phyloP scores from a whole-genome alignment of 2,113 vertebrate genomes.

The Hepsetus odoe region DNA sequence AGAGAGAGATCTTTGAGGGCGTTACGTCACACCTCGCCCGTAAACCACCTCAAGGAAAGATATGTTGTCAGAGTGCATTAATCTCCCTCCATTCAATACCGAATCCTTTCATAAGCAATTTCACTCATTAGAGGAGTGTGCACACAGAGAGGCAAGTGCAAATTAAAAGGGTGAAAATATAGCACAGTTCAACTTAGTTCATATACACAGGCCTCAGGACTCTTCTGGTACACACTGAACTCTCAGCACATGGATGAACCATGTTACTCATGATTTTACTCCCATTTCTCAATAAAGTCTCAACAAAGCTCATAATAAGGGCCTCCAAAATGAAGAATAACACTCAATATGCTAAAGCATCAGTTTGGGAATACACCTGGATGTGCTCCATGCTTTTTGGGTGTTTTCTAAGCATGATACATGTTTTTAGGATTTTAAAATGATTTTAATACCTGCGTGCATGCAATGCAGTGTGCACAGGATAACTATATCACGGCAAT shows the following conservation, averaged over 20 bases:
- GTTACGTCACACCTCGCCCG: constrained; percentile 70
- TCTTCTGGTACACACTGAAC: background rate
- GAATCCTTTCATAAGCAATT: constrained; percentile 77
- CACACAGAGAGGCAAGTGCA: constrained; percentile 60
- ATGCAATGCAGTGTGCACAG: too few species aligned
- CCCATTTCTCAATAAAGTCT: too few species aligned
- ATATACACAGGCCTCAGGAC: background rate
- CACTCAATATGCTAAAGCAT: too few species aligned
- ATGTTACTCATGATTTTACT: background rate
- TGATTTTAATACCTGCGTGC: too few species aligned
- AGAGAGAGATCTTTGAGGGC: constrained; percentile 57
- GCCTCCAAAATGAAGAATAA: background rate
- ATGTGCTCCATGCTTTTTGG: too few species aligned
- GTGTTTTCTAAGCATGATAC: too few species aligned
- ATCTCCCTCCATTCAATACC: constrained; percentile 73
- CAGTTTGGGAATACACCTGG: too few species aligned
- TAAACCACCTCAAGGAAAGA: constrained; percentile 73
- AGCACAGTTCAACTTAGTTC: constrained; percentile 57
- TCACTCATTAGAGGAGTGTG: constrained; percentile 71
- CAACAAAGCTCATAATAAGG: background rate
- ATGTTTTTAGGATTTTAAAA: too few species aligned
- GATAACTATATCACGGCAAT: too few species aligned
- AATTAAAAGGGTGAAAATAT: constrained; percentile 53
- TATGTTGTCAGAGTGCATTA: constrained; percentile 75
- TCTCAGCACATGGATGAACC: constrained; percentile 6